phyloP scores from a whole-genome alignment of 2,888 invertebrate species.

The Drosophila helvetica region DNA sequence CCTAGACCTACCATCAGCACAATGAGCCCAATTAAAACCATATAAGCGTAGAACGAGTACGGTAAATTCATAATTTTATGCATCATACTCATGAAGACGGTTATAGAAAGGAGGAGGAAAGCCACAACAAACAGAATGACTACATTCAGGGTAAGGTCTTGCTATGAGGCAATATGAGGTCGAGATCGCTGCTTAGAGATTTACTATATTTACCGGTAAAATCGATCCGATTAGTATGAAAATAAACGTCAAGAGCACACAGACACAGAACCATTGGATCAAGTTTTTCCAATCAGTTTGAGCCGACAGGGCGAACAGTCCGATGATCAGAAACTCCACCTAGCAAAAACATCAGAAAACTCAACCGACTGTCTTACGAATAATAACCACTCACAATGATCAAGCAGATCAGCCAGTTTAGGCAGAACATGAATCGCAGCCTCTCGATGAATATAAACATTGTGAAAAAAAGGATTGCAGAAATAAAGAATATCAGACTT shows the following conservation, averaged over 20 bases:
- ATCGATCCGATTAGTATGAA: conserved; percentile 58
- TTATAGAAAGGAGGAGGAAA: conserved; percentile 70
- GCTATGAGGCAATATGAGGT: conserved; percentile 52
- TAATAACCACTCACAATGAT: conserved; percentile 63
- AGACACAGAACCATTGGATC: conserved; percentile 49
- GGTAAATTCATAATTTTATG: conserved; percentile 40
- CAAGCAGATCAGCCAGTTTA: conserved; percentile 64
- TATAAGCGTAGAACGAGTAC: conserved; percentile 54
- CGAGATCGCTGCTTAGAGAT: neutral
- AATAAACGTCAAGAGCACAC: conserved; percentile 45
- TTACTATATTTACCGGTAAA: conserved; percentile 54
- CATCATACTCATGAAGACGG: conserved; percentile 68
- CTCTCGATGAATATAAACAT: conserved; percentile 68
- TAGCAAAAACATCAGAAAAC: conserved; percentile 10
- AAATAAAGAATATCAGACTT: conserved; percentile 50
- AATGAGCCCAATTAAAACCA: conserved; percentile 51
- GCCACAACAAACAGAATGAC: conserved; percentile 73
- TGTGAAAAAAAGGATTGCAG: conserved; percentile 53
- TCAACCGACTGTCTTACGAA: neutral
- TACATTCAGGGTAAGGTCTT: conserved; percentile 75
- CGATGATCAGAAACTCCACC: conserved; percentile 67
- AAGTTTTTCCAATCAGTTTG: conserved; percentile 47
- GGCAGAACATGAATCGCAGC: conserved; percentile 47
- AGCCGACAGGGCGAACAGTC: conserved; percentile 43
- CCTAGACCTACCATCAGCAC: conserved; percentile 51